Evolutionary conservation across 2,113 vertebrate species (phyloP), one percentile per base, ranked within the genome.

Genomic region (Sigmodon hispidus): DNA sequence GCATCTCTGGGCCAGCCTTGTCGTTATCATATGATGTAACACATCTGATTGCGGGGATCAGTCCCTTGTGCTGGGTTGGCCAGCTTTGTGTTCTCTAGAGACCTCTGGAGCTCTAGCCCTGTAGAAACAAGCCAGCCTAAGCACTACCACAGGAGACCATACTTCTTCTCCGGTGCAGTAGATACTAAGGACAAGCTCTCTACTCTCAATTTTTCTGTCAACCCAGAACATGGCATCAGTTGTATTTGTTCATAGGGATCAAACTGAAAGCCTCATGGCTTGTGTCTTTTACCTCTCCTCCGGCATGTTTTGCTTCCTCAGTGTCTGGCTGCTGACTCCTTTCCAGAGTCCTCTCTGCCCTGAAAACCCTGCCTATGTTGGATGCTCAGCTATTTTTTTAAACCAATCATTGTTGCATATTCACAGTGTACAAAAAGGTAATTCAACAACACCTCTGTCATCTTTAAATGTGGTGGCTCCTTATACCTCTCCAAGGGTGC

Each of bases 201-300:
- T 70, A 52, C 0, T 61, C 15, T 29, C 15, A 29, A 19, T 13
- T 24, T 16, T 19, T n/a, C 3, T 13, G 13, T 81, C 83, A 73
- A 1, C 34, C 50, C 0, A 0, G 29, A 31, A 40, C 76, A 16
- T 40, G 31, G 31, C 3, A 5, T 19, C 52, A 34, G 17, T 31
- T 34, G 34, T 48, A 48, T 85, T 34, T 59, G 43, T 40, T 61
- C 45, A 45, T 43, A 59, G 55, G 40, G n/a, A 59, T 29, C 52
- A 40, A 40, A 59, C 36, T 59, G 79, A 40, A 34, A 34, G 55
- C n/a, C 55, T 52, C 24, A 4, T 21, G 3, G 36, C 69, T 70
- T 3, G 36, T 70, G 36, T 36, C 69, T 70, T 70, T 21, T 70
- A 70, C 69, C 36, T 70, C 36, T 70, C 67, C 36, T 40, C 7